Base-by-base conservation (phyloP, 2,888 invertebrate species). In the Dolomedes plantarius region DNA sequence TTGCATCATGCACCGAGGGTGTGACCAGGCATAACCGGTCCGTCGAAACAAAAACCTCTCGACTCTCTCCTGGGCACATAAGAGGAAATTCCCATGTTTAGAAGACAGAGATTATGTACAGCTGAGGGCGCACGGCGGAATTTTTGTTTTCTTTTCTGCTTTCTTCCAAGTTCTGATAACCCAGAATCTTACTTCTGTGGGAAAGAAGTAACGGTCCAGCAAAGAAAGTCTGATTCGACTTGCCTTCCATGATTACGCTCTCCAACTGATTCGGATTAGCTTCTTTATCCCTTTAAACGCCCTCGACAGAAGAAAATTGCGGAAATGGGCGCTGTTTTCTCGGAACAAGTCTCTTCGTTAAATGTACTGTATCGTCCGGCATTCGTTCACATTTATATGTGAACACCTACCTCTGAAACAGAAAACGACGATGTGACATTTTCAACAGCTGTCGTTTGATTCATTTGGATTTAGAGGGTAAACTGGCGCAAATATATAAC, bases 101-200 rank as follows among this genome's bases (percentile, higher is more conserved):
- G 65, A 68, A 2, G 28, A 81, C 28, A 9, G 65, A 56, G 80
- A 81, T 81, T 81, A 81, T 73, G 46, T 39, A 73, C 80, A 80
- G 75, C 46, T 65, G 80, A 72, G 9, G 32, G 65, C 72, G 46
- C 72, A 80, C 80, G 23, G 28, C 56, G 23, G 56, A 56, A 46
- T 56, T 56, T 56, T 19, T 3, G 19, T 23, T 56, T 56, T 56
- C 1, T 23, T 23, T 23, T 56, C 16, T 56, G 5, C 56, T 76
- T 31, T 67, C 50, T 29, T 28, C n/a, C n/a, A n/a, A 29, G n/a
- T 73, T 56, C 72, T 32, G 23, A 69, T 69, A 39, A 69, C 68
- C 19, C 68, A 69, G 23, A 69, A 69, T 27, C 39, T 31, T 56
- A 16, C 23, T 3, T 56, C 56, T 19, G 23, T 56, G 56, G 23